Conservation (phyloP, 2,113 vertebrate species). For the Brachyhypopomus occidentalis region DNA sequence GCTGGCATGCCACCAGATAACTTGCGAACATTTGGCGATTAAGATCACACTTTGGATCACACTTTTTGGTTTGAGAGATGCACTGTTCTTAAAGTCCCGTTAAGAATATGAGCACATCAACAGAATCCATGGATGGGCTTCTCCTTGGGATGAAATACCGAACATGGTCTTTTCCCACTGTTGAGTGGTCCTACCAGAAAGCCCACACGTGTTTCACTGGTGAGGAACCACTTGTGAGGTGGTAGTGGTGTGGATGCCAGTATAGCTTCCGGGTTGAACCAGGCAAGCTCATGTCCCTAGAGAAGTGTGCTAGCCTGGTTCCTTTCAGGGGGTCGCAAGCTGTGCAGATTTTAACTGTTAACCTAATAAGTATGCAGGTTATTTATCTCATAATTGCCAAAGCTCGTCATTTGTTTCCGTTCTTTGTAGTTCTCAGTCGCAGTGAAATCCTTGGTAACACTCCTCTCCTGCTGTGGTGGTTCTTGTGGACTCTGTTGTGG, state of each 20-base stretch:
- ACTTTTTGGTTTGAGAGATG: background rate
- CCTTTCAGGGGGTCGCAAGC: background rate
- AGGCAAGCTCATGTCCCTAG: background rate
- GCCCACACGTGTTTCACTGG: too few relatives aligned
- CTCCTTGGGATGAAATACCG: too few relatives aligned
- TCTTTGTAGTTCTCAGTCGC: too few relatives aligned
- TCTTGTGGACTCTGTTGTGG: background rate
- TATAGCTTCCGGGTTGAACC: background rate
- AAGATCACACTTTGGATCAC: background rate
- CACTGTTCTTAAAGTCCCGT: too few relatives aligned
- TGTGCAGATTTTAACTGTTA: background rate
- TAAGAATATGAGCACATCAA: too few relatives aligned
- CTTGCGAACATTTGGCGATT: background rate
- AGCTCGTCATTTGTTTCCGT: background rate
- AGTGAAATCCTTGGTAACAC: background rate
- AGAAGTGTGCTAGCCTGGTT: background rate
- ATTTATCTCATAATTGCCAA: slow-evolving; percentile 37
- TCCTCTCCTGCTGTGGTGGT: background rate
- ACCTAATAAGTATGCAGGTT: too few relatives aligned
- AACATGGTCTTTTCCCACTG: too few relatives aligned
- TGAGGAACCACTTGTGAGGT: too few relatives aligned
- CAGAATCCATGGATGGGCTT: too few relatives aligned
- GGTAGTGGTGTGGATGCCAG: background rate
- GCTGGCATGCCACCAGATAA: background rate
- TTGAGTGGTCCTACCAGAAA: too few relatives aligned